Evolutionary conservation across 2,113 vertebrate genomes (phyloP).

Genomic region (Psilopogon haemacephalus): DNA sequence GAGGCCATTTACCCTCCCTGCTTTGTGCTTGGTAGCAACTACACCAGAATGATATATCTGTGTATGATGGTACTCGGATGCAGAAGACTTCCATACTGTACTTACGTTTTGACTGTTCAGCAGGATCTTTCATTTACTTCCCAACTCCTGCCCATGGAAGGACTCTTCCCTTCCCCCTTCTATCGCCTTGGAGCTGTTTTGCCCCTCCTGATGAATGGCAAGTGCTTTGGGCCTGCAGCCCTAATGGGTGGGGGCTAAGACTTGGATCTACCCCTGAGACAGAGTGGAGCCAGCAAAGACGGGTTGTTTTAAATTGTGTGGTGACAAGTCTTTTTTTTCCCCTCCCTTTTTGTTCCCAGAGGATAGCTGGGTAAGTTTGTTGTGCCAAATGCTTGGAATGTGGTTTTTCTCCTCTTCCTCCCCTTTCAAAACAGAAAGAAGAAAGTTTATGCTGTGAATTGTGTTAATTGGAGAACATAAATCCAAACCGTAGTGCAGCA

Average conservation of each 20-base stretch:
- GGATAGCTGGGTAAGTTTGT: background rate
- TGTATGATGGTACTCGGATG: background rate
- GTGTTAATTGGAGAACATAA: slow-evolving; percentile 35
- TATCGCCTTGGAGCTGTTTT: slow-evolving; percentile 16
- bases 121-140: background rate
- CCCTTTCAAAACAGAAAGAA: slow-evolving; percentile 23
- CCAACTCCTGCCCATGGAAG: background rate
- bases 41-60: background rate
- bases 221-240: slow-evolving; percentile 7
- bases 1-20: background rate
- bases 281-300: slow-evolving; percentile 30
- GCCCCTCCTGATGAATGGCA: background rate
- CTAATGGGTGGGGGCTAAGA: slow-evolving; percentile 8
- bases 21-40: background rate
- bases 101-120: background rate
- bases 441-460: slow-evolving; percentile 16
- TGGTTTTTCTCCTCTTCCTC: slow-evolving; percentile 22
- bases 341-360: background rate
- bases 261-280: slow-evolving; percentile 49
- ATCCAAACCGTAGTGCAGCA: background rate
- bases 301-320: slow-evolving; percentile 46
- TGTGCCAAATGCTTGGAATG: slow-evolving; percentile 29
- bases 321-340: background rate
- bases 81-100: background rate
- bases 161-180: background rate